Conservation (phyloP, 2,113 vertebrate species). For the Myotis brandtii region DNA sequence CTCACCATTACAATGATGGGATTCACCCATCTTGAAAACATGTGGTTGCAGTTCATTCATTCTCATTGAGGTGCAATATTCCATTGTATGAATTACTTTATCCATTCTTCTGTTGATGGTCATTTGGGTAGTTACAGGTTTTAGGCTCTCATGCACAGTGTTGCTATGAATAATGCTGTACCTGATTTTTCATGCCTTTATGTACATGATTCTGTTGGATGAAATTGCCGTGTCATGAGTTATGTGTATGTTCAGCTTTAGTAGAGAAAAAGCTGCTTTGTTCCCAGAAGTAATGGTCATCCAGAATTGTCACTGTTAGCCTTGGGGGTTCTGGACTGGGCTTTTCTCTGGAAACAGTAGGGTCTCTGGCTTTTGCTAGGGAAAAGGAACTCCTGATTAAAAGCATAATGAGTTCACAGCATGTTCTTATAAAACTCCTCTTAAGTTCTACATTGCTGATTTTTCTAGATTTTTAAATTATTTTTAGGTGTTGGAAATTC, state of each 20-base stretch:
- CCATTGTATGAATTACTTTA: not conserved
- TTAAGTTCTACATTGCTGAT: not conserved
- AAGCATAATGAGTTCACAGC: not conserved
- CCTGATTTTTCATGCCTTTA: not conserved
- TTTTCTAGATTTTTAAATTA: constrained; percentile 9
- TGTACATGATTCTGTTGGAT: not conserved
- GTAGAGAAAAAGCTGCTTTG: not conserved
- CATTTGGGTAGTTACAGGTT: not conserved
- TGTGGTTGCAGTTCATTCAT: not conserved
- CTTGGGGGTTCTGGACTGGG: fast-evolving
- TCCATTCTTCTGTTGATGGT: not conserved
- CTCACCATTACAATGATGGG: not conserved
- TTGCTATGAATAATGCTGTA: not conserved
- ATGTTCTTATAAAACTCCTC: not conserved
- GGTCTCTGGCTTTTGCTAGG: not conserved
- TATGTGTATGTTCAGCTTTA: not conserved
- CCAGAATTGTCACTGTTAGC: not conserved
- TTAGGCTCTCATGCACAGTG: not conserved
- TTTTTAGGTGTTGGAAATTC: not conserved
- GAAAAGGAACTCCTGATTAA: not conserved
- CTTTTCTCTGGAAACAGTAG: not conserved
- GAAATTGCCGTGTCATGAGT: not conserved
- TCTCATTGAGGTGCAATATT: not conserved
- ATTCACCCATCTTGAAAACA: not conserved
- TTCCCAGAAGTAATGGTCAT: not conserved